Evolutionary conservation across 2,113 vertebrate genomes (phyloP).

Genomic region (Chunga burmeisteri): DNA sequence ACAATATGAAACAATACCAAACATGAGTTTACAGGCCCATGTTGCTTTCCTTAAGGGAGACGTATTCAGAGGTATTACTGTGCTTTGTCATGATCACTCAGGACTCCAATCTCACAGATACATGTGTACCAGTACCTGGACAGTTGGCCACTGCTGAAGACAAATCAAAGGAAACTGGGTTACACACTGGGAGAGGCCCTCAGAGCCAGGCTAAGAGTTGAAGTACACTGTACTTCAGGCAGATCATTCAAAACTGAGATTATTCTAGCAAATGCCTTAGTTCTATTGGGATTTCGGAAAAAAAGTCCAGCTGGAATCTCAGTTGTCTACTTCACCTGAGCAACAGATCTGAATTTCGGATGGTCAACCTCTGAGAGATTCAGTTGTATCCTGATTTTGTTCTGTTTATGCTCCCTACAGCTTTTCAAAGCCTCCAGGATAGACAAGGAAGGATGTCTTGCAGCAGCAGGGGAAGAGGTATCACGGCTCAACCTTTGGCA

Average conservation of each 20-base stretch:
- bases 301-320: neutral
- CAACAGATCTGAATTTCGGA: neutral
- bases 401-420: neutral
- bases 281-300: neutral
- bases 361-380: neutral
- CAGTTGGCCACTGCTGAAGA: neutral
- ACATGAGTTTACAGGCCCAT: accelerated
- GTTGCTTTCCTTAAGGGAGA: neutral
- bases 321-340: neutral
- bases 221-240: neutral
- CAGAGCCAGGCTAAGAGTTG: neutral
- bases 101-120: neutral
- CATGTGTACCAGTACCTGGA: no score
- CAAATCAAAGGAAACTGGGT: neutral
- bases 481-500: neutral
- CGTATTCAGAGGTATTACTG: neutral
- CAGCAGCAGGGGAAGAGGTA: neutral
- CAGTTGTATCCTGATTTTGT: neutral
- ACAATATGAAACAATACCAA: neutral
- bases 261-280: neutral
- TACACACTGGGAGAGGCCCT: neutral
- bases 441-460: neutral
- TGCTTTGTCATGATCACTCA: neutral
- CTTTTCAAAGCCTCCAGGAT: neutral
- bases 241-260: neutral